phyloP scores from a whole-genome alignment of 2,888 invertebrate species.

The Heliconius cydno region DNA sequence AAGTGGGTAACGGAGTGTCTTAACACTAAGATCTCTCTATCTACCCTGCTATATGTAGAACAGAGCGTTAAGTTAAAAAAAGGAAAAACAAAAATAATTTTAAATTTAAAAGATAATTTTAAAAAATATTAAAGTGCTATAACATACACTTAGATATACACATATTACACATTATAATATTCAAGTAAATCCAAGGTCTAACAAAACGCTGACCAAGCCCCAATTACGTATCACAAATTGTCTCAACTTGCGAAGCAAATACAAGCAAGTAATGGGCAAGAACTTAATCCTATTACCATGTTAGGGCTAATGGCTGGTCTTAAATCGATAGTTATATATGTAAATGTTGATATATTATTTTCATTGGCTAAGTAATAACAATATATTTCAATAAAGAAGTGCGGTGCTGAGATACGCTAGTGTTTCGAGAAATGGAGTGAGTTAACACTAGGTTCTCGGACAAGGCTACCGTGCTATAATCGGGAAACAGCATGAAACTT shows the following conservation, averaged over 20 bases:
- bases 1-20: neutral
- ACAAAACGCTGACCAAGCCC: neutral
- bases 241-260: neutral
- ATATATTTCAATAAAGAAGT: too few species aligned
- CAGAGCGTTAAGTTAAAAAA: too few species aligned
- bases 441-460: too few species aligned
- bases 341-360: neutral
- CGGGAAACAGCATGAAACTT: too few species aligned
- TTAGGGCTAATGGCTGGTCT: neutral
- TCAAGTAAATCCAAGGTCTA: neutral
- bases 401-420: too few species aligned
- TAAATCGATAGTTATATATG: neutral
- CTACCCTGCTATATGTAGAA: neutral
- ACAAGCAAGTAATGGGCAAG: neutral
- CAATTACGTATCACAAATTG: slow-evolving; percentile 7
- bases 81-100: neutral
- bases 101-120: neutral
- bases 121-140: too few species aligned
- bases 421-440: too few species aligned
- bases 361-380: too few species aligned
- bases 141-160: too few species aligned
- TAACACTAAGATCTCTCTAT: neutral
- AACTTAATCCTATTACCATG: slow-evolving; percentile 3
- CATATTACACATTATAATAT: neutral
- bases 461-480: too few species aligned